These are phyloP conservation scores for Acanthosoma haemorrhoidale DNA, from an alignment of 2,888 invertebrate genomes.

Conservation along the genomic window DNA sequence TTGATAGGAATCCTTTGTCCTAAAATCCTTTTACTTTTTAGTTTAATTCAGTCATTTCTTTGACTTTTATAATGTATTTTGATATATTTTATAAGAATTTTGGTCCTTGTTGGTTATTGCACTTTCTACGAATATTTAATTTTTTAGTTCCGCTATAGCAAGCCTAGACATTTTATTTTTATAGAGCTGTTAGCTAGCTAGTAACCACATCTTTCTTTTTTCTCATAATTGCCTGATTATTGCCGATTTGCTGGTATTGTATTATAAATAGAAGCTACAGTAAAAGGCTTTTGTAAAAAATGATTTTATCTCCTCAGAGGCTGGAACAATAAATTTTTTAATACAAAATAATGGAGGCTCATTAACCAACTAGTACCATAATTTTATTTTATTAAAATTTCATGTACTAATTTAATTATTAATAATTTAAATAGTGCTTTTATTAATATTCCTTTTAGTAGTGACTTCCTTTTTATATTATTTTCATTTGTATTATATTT, in stretches of 20 bases:
- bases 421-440: neutral
- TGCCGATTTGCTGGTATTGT: no score
- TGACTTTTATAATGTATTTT: neutral
- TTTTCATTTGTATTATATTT: slow-evolving; percentile 40
- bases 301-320: no score
- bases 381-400: neutral
- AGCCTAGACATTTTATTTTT: no score
- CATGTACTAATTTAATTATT: neutral
- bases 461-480: slow-evolving; percentile 31
- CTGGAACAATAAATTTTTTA: no score
- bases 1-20: neutral
- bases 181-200: no score
- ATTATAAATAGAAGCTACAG: no score
- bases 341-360: no score
- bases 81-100: neutral
- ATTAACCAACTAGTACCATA: no score
- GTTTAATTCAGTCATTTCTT: neutral
- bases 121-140: neutral
- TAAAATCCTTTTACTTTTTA: neutral
- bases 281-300: no score
- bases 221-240: no score
- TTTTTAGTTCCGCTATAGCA: no score
- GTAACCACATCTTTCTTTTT: no score
- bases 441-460: neutral
- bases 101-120: neutral